A percentile compares a stretch with the other conserved stretches of the same genome.
phyloP scores from a whole-genome alignment of 1,140 invertebrate species.

The Lepidurus packardi region DNA sequence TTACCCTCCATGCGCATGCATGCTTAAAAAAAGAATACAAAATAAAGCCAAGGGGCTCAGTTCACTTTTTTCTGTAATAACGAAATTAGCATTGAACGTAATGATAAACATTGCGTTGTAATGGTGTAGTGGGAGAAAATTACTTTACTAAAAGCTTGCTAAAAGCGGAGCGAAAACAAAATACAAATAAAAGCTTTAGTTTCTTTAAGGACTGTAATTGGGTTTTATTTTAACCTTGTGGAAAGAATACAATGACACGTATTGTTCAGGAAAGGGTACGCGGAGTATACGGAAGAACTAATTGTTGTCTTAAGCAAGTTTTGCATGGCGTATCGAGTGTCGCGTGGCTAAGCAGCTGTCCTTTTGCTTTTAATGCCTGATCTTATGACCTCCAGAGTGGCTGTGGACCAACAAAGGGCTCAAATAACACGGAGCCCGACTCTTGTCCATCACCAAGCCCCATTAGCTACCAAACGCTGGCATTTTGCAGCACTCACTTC shows the following conservation, averaged over 20 bases:
- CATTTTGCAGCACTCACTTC: too few species aligned
- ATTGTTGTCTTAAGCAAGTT: slow-evolving; percentile 22
- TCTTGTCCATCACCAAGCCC: not conserved
- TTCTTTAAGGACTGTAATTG: not conserved
- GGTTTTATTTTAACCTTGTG: not conserved
- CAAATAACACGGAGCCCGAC: slow-evolving; percentile 14
- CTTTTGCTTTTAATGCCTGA: slow-evolving; percentile 10
- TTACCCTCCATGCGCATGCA: not conserved
- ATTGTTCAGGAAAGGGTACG: not conserved
- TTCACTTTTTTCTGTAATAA: not conserved
- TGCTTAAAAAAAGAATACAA: not conserved
- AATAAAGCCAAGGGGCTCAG: not conserved
- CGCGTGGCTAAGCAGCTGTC: slow-evolving; percentile 17
- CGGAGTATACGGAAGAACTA: not conserved
- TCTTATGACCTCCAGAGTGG: slow-evolving; percentile 8
- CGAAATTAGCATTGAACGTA: not conserved
- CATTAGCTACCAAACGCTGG: not conserved
- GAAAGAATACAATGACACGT: not conserved
- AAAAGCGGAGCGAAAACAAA: not conserved
- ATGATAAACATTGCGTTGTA: not conserved
- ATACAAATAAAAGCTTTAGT: not conserved
- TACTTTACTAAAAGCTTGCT: not conserved
- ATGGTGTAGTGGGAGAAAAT: not conserved
- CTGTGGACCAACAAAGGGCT: slow-evolving; percentile 18
- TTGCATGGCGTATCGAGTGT: slow-evolving; percentile 6